Conservation (phyloP, 2,113 vertebrate genomes). For the Myotis brandtii region DNA sequence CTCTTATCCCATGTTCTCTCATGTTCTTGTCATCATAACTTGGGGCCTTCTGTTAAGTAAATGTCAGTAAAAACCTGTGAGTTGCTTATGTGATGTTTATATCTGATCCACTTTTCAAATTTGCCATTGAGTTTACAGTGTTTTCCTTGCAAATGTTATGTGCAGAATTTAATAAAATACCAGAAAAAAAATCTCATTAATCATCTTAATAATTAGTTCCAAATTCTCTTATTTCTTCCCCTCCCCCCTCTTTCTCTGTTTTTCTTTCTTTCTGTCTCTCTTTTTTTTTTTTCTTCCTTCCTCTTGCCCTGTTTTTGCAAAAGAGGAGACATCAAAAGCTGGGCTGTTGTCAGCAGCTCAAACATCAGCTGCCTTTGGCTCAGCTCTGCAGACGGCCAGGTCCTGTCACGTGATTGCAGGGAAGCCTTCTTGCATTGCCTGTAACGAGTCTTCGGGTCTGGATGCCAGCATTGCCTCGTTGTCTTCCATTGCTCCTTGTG, state of each 20-base stretch:
- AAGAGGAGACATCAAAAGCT: slow-evolving; percentile 22
- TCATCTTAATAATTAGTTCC: slow-evolving; percentile 51
- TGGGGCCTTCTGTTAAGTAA: slow-evolving; percentile 57
- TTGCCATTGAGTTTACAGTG: slow-evolving; percentile 55
- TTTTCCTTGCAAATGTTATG: slow-evolving; percentile 68
- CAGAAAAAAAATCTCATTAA: neutral
- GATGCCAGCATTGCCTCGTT: neutral
- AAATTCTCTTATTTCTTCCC: neutral
- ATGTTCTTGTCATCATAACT: slow-evolving; percentile 49
- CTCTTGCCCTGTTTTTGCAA: neutral
- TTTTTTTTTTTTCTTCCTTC: neutral
- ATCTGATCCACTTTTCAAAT: slow-evolving; percentile 48
- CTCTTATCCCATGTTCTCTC: slow-evolving; percentile 39
- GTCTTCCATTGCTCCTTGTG: neutral
- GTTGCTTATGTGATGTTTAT: slow-evolving; percentile 57
- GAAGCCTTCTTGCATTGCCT: neutral
- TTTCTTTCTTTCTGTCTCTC: neutral
- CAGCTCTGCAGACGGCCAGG: neutral
- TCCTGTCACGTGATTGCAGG: neutral
- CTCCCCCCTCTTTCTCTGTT: neutral
- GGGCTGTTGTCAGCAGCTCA: neutral
- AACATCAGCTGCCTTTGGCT: neutral
- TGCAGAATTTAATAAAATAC: slow-evolving; percentile 77
- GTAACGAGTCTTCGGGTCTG: neutral
- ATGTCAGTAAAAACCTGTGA: slow-evolving; percentile 55